Conservation (phyloP, 2,797 vertebrate species). For the Echeneis naucrates region DNA sequence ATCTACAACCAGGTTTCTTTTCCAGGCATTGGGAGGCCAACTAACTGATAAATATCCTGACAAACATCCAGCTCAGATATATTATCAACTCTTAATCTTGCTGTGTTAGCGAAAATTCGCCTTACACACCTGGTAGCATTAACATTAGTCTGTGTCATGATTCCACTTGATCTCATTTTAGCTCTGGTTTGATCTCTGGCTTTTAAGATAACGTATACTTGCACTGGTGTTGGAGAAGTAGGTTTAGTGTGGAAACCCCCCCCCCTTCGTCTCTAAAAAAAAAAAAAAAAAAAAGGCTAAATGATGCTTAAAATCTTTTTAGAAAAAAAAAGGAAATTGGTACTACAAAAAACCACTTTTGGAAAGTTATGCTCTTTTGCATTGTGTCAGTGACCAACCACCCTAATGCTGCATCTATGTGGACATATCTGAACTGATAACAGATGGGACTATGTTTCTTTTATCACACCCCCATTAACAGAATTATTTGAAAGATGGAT, state of each 20-base stretch:
- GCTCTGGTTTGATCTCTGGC: not conserved
- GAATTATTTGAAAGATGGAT: not conserved
- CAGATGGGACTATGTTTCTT: not conserved
- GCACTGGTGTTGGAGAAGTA: not conserved
- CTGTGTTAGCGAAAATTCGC: not conserved
- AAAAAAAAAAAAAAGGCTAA: not conserved
- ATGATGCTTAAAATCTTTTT: not conserved
- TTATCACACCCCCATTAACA: not conserved
- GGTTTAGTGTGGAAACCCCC: too few relatives aligned
- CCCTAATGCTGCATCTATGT: too few relatives aligned
- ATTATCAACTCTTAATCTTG: not conserved
- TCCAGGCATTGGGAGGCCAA: not conserved
- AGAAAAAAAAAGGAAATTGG: not conserved
- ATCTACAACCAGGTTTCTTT: not conserved
- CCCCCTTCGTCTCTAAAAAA: too few relatives aligned
- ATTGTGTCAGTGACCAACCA: not conserved
- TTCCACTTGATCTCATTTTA: not conserved
- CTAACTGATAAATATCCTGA: conserved; percentile 17
- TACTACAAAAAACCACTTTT: not conserved
- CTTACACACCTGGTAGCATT: not conserved
- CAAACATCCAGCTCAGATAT: conserved; percentile 7
- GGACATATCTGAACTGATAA: not conserved
- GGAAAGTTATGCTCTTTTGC: not conserved
- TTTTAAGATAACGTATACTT: not conserved
- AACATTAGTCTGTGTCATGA: not conserved